These are phyloP conservation scores for Tachysurus vachellii DNA, from an alignment of 2,113 vertebrate genomes.

Conservation along the genomic window DNA sequence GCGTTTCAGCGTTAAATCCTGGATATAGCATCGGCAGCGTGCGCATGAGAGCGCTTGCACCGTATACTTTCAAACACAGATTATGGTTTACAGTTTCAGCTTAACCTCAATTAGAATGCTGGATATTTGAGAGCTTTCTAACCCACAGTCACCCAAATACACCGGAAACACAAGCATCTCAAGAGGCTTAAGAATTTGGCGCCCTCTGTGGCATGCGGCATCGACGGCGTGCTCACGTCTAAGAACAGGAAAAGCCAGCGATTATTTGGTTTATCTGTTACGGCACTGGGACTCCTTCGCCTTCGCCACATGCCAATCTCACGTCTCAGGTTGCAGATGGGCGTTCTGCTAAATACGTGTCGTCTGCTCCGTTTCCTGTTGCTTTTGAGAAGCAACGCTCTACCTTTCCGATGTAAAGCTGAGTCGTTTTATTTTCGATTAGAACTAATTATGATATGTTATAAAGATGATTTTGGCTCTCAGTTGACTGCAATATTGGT, in stretches of 20 bases:
- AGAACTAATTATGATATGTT: background rate
- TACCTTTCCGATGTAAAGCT: background rate
- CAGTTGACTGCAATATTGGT: background rate
- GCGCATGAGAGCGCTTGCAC: background rate
- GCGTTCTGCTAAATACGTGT: background rate
- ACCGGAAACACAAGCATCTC: slow-evolving; percentile 51
- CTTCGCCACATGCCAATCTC: background rate
- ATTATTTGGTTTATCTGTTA: slow-evolving; percentile 55
- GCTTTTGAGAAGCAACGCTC: background rate
- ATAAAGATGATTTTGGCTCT: background rate
- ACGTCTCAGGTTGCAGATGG: background rate
- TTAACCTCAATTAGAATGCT: slow-evolving; percentile 56
- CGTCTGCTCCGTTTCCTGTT: background rate
- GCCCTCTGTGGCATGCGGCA: slow-evolving; percentile 54
- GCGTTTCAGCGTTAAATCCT: slow-evolving; percentile 51
- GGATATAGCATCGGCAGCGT: slow-evolving; percentile 35
- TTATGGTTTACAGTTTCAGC: slow-evolving; percentile 63
- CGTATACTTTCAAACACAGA: slow-evolving; percentile 52
- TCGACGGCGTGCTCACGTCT: slow-evolving; percentile 28
- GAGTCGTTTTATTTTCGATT: background rate
- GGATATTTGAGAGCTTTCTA: slow-evolving; percentile 59
- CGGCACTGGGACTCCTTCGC: slow-evolving; percentile 19
- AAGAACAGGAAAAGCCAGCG: slow-evolving; percentile 35
- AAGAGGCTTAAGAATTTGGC: slow-evolving; percentile 62
- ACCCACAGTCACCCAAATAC: slow-evolving; percentile 29